Evolutionary conservation across 2,888 invertebrate species (phyloP).

Genomic region (Epiperipatus broadwayi): DNA sequence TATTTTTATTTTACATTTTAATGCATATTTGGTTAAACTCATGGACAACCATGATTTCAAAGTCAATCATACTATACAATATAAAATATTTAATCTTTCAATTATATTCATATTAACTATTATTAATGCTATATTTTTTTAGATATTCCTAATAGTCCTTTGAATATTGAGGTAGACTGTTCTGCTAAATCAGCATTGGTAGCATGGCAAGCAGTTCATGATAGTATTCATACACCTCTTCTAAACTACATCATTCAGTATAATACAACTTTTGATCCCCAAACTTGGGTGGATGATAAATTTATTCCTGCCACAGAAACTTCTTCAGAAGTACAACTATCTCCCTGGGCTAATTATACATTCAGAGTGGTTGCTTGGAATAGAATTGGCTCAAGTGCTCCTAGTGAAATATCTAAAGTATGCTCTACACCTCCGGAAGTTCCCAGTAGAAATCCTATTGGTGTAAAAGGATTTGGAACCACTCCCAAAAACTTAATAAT

Average conservation of each 20-base stretch:
- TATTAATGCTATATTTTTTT: too few species aligned
- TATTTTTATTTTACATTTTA: too few species aligned
- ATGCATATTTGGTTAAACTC: too few species aligned
- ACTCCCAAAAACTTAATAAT: slow-evolving; percentile 77
- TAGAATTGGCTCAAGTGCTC: slow-evolving; percentile 67
- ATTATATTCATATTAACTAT: too few species aligned
- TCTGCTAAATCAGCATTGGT: slow-evolving; percentile 50
- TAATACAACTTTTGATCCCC: slow-evolving; percentile 81
- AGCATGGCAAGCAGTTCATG: slow-evolving; percentile 72
- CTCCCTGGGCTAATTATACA: slow-evolving; percentile 88
- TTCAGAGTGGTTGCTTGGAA: slow-evolving; percentile 82
- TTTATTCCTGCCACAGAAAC: slow-evolving; percentile 54
- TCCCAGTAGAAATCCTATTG: slow-evolving; percentile 79
- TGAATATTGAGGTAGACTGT: slow-evolving; percentile 48
- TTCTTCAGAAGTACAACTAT: too few species aligned
- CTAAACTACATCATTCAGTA: slow-evolving; percentile 71
- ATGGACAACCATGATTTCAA: too few species aligned
- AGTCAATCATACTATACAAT: too few species aligned
- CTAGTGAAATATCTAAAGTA: slow-evolving; percentile 53
- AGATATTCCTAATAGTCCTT: slow-evolving; percentile 79
- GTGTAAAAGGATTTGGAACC: slow-evolving; percentile 70
- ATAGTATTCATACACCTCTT: slow-evolving; percentile 86
- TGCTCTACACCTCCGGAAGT: slow-evolving; percentile 71
- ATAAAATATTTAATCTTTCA: too few species aligned
- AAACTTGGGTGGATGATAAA: slow-evolving; percentile 58